A percentile compares a stretch with the other conserved stretches of the same genome.
Evolutionary conservation across 2,888 invertebrate species (phyloP).

Genomic region (Carterocephalus palaemon): DNA sequence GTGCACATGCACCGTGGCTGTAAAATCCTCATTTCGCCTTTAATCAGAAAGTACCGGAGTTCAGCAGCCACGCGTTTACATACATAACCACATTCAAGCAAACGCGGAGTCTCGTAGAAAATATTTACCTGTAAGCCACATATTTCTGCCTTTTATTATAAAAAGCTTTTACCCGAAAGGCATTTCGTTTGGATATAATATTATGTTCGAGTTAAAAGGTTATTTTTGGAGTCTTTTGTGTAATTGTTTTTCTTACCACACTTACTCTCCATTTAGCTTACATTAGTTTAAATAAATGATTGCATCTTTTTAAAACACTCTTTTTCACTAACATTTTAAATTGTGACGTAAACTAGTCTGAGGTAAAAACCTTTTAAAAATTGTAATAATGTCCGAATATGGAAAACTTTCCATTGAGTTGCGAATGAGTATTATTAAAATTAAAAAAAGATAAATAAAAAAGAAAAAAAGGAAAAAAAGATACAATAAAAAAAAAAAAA

Average conservation of each 20-base stretch:
- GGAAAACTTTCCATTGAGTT: too few relatives aligned
- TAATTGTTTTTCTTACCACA: not conserved
- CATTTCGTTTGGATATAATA: conserved; percentile 1
- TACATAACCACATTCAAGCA: conserved; percentile 7
- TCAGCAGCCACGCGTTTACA: conserved; percentile 5
- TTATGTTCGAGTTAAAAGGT: not conserved
- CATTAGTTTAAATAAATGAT: too few relatives aligned
- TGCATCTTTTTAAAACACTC: too few relatives aligned
- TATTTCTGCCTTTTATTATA: conserved; percentile 16
- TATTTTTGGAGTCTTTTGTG: not conserved
- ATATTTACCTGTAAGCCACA: conserved; percentile 9
- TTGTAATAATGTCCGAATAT: too few relatives aligned
- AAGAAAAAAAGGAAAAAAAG: too few relatives aligned
- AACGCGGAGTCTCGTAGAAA: conserved; percentile 7
- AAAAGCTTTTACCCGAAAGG: conserved; percentile 18
- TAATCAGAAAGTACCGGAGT: conserved; percentile 15
- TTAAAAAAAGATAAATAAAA: too few relatives aligned
- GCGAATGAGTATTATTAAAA: too few relatives aligned
- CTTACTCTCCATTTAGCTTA: not conserved
- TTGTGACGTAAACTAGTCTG: too few relatives aligned
- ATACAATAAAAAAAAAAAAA: too few relatives aligned
- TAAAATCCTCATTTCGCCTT: conserved; percentile 20
- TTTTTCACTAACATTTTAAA: too few relatives aligned
- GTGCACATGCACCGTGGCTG: conserved; percentile 7
- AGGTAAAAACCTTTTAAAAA: too few relatives aligned